These are phyloP conservation scores for Dascyllus trimaculatus DNA, from an alignment of 2,113 vertebrate genomes.

Conservation along the genomic window DNA sequence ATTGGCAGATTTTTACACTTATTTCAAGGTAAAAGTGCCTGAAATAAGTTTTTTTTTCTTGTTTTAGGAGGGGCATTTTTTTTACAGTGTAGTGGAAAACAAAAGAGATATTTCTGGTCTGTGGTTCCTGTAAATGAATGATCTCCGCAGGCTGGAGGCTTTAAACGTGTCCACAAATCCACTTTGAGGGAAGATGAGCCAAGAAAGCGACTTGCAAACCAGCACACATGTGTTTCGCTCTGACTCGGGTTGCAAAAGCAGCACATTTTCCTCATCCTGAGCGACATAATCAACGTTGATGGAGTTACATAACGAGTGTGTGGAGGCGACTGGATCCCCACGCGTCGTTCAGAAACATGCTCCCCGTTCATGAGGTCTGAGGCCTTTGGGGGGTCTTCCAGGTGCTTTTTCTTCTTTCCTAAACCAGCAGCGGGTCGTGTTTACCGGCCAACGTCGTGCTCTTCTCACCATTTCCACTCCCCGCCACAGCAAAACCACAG, in stretches of 20 bases:
- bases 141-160: no score
- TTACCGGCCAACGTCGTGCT: not conserved
- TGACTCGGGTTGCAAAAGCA: not conserved
- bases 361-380: no score
- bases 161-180: no score
- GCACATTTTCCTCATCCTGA: not conserved
- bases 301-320: not conserved
- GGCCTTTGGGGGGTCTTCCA: no score
- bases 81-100: not conserved
- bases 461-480: constrained; percentile 33
- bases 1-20: no score
- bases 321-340: no score
- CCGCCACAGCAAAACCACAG: constrained; percentile 18
- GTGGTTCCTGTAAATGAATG: not conserved
- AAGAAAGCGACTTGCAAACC: not conserved
- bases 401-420: not conserved
- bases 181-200: not conserved
- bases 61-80: no score
- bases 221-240: not conserved
- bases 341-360: no score
- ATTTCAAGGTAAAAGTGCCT: no score
- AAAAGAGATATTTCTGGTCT: no score
- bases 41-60: no score
- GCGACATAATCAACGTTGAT: not conserved
- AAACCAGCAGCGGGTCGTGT: constrained; percentile 1